Conservation (phyloP, 2,113 vertebrate species). For the Eolophus roseicapilla region DNA sequence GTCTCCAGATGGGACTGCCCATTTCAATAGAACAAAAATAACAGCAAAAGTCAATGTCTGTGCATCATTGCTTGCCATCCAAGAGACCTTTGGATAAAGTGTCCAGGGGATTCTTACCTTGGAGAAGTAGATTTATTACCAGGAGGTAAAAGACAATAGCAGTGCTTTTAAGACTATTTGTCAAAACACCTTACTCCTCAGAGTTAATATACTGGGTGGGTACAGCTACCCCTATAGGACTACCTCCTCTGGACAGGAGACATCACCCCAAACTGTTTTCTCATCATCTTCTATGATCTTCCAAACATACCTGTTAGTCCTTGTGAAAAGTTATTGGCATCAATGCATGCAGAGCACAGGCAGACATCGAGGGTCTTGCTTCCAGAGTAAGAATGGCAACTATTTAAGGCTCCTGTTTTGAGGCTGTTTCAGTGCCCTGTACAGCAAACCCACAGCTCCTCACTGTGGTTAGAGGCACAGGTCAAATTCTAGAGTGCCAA, state of each 20-base stretch:
- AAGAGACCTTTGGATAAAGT: constrained; percentile 12
- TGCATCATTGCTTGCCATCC: constrained; percentile 35
- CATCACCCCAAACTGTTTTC: neutral
- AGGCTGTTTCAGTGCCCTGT: neutral
- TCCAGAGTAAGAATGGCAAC: neutral
- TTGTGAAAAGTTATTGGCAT: neutral
- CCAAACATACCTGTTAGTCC: neutral
- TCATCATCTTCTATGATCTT: neutral
- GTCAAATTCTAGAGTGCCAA: neutral
- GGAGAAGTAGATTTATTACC: neutral
- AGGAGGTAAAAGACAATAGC: neutral
- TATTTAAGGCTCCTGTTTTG: neutral
- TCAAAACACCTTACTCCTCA: neutral
- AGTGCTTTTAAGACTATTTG: constrained; percentile 26
- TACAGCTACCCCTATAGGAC: neutral
- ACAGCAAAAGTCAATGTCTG: neutral
- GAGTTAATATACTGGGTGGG: neutral
- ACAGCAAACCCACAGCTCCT: neutral
- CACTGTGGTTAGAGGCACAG: neutral
- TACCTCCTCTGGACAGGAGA: neutral
- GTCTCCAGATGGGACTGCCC: neutral
- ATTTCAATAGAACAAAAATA: neutral
- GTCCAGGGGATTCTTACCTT: constrained; percentile 9
- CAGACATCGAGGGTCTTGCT: neutral
- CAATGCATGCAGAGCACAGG: neutral